phyloP scores from a whole-genome alignment of 2,888 invertebrate species.

The Drosophila mulleri region DNA sequence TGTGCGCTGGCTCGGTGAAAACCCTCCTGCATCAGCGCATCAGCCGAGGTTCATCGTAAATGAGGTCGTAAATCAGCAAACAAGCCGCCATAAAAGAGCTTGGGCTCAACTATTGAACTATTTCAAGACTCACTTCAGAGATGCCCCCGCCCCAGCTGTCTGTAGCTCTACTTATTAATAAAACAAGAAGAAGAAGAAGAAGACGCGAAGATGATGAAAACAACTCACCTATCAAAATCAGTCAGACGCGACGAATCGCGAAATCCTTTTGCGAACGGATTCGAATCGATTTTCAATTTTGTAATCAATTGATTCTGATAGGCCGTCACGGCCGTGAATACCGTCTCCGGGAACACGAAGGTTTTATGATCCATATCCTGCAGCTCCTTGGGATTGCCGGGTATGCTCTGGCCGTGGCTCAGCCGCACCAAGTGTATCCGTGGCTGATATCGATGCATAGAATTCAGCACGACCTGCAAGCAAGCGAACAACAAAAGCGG shows the following conservation, averaged over 20 bases:
- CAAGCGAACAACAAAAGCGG: constrained; percentile 15
- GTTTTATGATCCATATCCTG: constrained; percentile 97
- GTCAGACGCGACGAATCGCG: constrained; percentile 97
- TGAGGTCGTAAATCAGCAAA: constrained; percentile 71
- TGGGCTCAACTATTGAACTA: constrained; percentile 55
- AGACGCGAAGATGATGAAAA: not conserved
- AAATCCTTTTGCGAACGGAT: constrained; percentile 99
- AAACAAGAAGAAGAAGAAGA: not conserved
- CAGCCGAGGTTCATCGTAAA: constrained; percentile 61
- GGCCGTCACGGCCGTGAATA: constrained; percentile 99
- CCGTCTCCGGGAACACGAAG: constrained; percentile 98
- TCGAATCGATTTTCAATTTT: constrained; percentile 99
- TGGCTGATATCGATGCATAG: constrained; percentile 99
- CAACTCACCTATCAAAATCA: constrained; percentile 93
- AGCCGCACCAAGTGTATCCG: constrained; percentile 97
- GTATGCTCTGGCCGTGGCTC: constrained; percentile 91
- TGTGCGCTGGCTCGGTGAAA: constrained; percentile 33
- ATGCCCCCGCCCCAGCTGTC: not conserved
- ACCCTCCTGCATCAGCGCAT: not conserved
- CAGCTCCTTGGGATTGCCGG: constrained; percentile 91
- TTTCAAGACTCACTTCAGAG: not conserved
- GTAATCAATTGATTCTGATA: constrained; percentile 99
- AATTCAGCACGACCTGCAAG: constrained; percentile 97
- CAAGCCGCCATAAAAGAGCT: constrained; percentile 60
- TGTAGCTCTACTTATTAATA: constrained; percentile 15